Percentiles rank a stretch among this genome's conserved stretches.
phyloP scores from a whole-genome alignment of 2,113 vertebrate species.

The Rhabdomys dilectus region DNA sequence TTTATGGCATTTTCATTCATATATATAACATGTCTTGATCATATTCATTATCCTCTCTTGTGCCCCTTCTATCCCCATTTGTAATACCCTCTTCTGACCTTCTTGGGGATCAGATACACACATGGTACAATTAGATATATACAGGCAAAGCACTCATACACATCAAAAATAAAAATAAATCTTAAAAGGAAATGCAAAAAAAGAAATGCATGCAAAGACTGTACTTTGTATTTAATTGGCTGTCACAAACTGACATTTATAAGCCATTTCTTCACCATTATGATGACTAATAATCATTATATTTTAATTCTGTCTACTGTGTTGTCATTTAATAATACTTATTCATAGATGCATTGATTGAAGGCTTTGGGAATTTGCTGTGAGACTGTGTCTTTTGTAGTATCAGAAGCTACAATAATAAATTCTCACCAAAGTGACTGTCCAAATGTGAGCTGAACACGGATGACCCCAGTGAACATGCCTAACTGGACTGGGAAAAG shows the following conservation, averaged over 20 bases:
- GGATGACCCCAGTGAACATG: neutral
- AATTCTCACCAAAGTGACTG: neutral
- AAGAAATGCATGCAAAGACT: neutral
- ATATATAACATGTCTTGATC: neutral
- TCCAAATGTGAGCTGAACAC: neutral
- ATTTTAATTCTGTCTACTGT: neutral
- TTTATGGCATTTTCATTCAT: neutral
- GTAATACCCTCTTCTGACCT: neutral
- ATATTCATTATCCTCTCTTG: neutral
- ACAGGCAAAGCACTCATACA: neutral
- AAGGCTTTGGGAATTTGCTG: neutral
- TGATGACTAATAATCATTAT: neutral
- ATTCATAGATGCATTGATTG: neutral
- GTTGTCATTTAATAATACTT: neutral
- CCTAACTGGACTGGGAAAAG: neutral
- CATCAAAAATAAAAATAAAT: neutral
- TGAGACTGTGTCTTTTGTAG: neutral
- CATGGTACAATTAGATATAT: neutral
- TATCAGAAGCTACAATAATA: neutral
- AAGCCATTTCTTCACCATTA: neutral
- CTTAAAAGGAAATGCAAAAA: neutral
- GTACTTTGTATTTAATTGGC: neutral
- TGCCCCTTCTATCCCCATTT: neutral
- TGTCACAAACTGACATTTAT: conserved; percentile 28
- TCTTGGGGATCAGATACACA: neutral